Base-by-base conservation (phyloP, 30 jellyfish, hydroid and myxozoan species). In the Cassiopea andromeda region DNA sequence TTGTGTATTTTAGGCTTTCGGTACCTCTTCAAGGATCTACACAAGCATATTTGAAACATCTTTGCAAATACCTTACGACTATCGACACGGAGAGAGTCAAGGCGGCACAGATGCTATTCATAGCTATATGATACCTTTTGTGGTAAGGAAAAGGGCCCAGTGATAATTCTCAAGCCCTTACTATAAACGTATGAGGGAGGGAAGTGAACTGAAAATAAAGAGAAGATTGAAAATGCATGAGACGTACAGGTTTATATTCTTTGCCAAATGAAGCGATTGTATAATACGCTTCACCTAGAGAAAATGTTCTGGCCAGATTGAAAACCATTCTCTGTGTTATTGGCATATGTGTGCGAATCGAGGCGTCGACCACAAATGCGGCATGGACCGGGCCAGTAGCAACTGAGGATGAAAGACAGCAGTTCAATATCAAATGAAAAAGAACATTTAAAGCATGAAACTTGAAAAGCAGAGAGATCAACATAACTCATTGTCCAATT, bases 271-370 rank as follows among this genome's bases (percentile, higher is more conserved):
- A 82, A 4, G 97, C 93, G 48, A 90, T 48, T 1, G 90, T 84
- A 77, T 48, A 71, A 19, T 73, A 72, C n/a, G 93, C 46, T 16
- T 76, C 97, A 48, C 88, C 81, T 45, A 88, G 80, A 16, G 81
- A 47, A 77, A 91, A 83, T 7, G 89, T 50, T 60, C 79, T 83
- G n/a, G 94, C 94, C 2, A 91, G 92, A 64, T 91, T 84, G 94
- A 76, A 91, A 2, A 77, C 85, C 89, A 78, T 77, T 61, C 94
- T 70, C 77, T 91, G 97, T 7, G 91, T 91, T 46, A 91, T 60
- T 0, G 97, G 94, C 94, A 91, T 91, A 84, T 91, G 97, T 1
- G 88, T 43, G 1, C 88, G 83, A 14, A 91, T 84, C 13, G 94
- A 70, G 46, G 94, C 97, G 78, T 91, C 97, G 49, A 85, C 94